Base-by-base conservation (phyloP, 64 coral and sea anemone species). In the Trachythela sp. region DNA sequence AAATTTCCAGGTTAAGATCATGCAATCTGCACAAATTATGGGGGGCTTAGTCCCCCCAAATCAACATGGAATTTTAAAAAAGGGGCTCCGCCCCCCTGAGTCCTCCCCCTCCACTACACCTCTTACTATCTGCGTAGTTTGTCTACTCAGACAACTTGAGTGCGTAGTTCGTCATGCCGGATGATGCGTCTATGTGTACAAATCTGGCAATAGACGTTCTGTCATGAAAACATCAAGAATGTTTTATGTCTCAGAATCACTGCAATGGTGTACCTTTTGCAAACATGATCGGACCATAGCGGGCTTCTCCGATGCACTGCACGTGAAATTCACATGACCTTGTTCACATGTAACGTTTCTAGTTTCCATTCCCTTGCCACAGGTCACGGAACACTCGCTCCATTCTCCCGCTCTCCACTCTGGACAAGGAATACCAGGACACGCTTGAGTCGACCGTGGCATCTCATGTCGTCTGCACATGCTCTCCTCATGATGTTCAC, bases 321-420 rank as follows among this genome's bases (percentile, higher is more conserved):
- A 80, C 75, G 33, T 80, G 56, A 64, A 64, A 38, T 39, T 39
- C 75, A 80, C 75, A 80, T 80, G 75, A 30, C 75, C 30, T 35
- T 35, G 20, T 13, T 13, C 37, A 22, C 75, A 80, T 39, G 75
- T 80, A 29, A 80, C 75, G 34, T 37, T 80, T 36, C 75, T 35
- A 38, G 32, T 80, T 80, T 80, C 20, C 20, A 37, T 1, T 1
- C 75, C 75, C 8, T 39, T 80, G 8, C 75, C 75, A 80, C 75
- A 80, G 13, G 75, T 80, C 15, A 80, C 75, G 0, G 75, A 80
- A 36, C 75, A 80, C 33, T 36, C 34, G 33, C 75, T 35, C 75
- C 75, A 80, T n/a, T 5, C 37, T 18, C 75, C 75, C 26, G 30
- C 34, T 80, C 33, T 80, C 75, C 75, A 80, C 32, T 15, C 75